Evolutionary conservation across 2,113 vertebrate species (phyloP).

Genomic region (Rhinoderma darwinii): DNA sequence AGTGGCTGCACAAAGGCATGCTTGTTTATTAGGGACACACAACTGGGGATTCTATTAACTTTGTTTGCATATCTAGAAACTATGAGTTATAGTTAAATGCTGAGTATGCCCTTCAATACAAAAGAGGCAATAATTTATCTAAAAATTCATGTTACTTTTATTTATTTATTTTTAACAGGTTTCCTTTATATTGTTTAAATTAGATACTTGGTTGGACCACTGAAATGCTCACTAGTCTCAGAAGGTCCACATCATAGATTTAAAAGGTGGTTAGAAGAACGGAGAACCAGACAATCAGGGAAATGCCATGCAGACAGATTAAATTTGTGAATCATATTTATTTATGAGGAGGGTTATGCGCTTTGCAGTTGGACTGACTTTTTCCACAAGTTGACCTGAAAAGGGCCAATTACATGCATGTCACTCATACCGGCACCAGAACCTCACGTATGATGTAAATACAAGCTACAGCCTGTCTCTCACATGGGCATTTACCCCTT

Average conservation of each 20-base stretch:
- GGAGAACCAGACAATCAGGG: too few relatives aligned
- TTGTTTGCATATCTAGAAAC: slow-evolving; percentile 31
- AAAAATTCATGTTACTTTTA: neutral
- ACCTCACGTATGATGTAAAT: too few relatives aligned
- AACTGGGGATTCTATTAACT: slow-evolving; percentile 22
- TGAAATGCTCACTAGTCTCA: neutral
- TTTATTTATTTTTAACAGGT: neutral
- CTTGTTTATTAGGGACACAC: slow-evolving; percentile 21
- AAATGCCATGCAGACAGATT: too few relatives aligned
- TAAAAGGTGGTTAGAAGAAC: too few relatives aligned
- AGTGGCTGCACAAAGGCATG: slow-evolving; percentile 18
- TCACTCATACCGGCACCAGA: too few relatives aligned
- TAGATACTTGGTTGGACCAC: neutral
- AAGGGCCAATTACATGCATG: too few relatives aligned
- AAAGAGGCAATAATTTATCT: neutral
- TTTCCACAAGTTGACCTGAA: too few relatives aligned
- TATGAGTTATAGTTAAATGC: neutral
- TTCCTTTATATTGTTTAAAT: neutral
- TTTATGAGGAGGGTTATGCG: too few relatives aligned
- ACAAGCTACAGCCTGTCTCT: too few relatives aligned
- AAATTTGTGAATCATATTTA: too few relatives aligned
- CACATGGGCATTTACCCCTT: too few relatives aligned
- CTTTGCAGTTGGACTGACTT: too few relatives aligned
- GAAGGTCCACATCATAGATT: neutral
- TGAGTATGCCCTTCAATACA: neutral